phyloP scores from a whole-genome alignment of 2,888 invertebrate genomes.

The Scaptomyza cyrtandrae region DNA sequence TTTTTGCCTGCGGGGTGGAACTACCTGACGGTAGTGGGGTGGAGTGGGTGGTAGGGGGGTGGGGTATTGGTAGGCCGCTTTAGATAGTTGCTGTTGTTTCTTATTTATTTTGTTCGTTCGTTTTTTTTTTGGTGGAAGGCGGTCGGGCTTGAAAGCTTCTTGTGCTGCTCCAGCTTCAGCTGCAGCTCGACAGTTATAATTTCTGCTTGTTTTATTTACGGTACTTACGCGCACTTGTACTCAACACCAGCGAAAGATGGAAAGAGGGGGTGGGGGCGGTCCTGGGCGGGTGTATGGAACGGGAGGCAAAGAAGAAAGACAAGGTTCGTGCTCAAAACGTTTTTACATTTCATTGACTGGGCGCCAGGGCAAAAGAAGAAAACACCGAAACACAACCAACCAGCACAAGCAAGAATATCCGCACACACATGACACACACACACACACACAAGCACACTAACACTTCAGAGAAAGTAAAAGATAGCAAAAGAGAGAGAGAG shows the following conservation, averaged over 20 bases:
- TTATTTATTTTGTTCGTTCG: neutral
- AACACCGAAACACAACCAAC: constrained; percentile 32
- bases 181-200: constrained; percentile 59
- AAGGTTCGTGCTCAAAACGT: constrained; percentile 78
- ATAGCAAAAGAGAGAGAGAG: constrained; percentile 25
- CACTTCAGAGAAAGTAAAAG: constrained; percentile 18
- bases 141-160: constrained; percentile 20
- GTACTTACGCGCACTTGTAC: constrained; percentile 67
- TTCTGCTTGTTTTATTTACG: constrained; percentile 72
- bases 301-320: constrained; percentile 25
- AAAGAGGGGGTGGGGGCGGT: neutral
- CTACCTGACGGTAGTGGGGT: too few relatives aligned
- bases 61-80: constrained; percentile 9
- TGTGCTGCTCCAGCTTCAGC: constrained; percentile 13
- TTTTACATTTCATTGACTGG: constrained; percentile 76
- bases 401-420: constrained; percentile 38
- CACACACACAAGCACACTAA: constrained; percentile 21
- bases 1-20: constrained; percentile 33
- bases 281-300: neutral
- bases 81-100: constrained; percentile 23
- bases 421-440: constrained; percentile 27
- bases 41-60: too few relatives aligned
- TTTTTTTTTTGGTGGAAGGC: constrained; percentile 17
- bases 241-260: neutral
- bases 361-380: constrained; percentile 52